phyloP scores from a whole-genome alignment of 92 coral and sea anemone genomes.

The Zoanthus gigantus region DNA sequence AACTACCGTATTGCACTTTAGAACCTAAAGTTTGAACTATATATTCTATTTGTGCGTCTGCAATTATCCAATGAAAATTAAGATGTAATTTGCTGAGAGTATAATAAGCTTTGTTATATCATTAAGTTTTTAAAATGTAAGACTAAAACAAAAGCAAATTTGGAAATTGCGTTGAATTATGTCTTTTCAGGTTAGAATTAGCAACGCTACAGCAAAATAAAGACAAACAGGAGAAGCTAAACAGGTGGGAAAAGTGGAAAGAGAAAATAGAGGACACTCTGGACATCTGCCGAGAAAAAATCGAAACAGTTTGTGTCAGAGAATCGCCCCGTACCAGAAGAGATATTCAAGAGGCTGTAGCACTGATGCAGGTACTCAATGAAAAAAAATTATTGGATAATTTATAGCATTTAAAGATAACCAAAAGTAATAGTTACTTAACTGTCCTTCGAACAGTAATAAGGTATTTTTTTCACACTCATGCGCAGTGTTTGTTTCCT shows the following conservation, averaged over 20 bases:
- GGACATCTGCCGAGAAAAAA: conserved; percentile 12
- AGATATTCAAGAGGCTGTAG: neutral
- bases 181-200: conserved; percentile 18
- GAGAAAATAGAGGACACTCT: conserved; percentile 18
- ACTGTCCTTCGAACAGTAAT: too few relatives aligned
- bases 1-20: too few relatives aligned
- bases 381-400: too few relatives aligned
- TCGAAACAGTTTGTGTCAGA: neutral
- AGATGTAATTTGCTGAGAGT: too few relatives aligned
- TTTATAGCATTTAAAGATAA: too few relatives aligned
- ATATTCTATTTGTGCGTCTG: too few relatives aligned
- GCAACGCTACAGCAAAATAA: conserved; percentile 36
- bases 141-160: neutral
- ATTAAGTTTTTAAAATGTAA: neutral
- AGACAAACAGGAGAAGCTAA: conserved; percentile 15
- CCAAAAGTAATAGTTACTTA: too few relatives aligned
- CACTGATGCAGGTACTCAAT: conserved; percentile 15
- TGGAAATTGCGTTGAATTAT: neutral
- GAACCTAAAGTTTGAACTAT: too few relatives aligned
- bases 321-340: conserved; percentile 21
- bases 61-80: too few relatives aligned
- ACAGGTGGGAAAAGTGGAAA: conserved; percentile 40
- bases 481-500: too few relatives aligned
- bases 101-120: too few relatives aligned
- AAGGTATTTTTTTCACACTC: too few relatives aligned